Base-by-base conservation (phyloP, 2,888 invertebrate species). In the Tiphia femorata region DNA sequence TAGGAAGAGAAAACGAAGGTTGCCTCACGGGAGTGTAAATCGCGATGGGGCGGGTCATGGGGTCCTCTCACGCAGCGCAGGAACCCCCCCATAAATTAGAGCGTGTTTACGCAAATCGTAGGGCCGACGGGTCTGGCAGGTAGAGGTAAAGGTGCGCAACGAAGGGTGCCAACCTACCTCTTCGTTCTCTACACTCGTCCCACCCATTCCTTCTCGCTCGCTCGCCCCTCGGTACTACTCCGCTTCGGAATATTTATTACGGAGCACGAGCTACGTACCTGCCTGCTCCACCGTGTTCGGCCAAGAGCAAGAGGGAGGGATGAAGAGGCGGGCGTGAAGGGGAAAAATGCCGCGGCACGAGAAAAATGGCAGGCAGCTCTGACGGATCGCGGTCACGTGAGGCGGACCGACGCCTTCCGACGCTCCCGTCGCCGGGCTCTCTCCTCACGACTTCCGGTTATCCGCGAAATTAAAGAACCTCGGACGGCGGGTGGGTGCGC, bases 41-140 rank as follows among this genome's bases (percentile, higher is more conserved):
- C 46, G 58, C 37, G 52, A 57, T 66, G 53, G 49, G 58, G 48
- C 41, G 44, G 20, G 10, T n/a, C n/a, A n/a, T 38, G 16, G 42
- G 52, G 27, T 27, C 38, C 27, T 17, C 58, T 53, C 50, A 59
- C 50, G 53, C 43, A 33, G 54, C 41, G 53, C 52, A 27, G 50
- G 38, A 51, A 44, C 51, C 58, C 47, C n/a, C n/a, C 58, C 66
- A 72, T 72, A 72, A 72, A 72, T 72, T 70, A 68, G 49, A 66
- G 51, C 57, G 50, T 68, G 65, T 76, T 77, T 74, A 77, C 74
- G 75, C 73, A 73, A 77, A 76, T 75, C 76, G 71, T 58, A 44
- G 54, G 59, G 50, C 58, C 53, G 60, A 58, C 66, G 41, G 30
- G 56, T 56, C 51, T 46, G 62, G 53, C 59, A 65, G 64, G 63